Conservation (phyloP, 92 coral and sea anemone genomes). For the Parazoanthus swiftii region DNA sequence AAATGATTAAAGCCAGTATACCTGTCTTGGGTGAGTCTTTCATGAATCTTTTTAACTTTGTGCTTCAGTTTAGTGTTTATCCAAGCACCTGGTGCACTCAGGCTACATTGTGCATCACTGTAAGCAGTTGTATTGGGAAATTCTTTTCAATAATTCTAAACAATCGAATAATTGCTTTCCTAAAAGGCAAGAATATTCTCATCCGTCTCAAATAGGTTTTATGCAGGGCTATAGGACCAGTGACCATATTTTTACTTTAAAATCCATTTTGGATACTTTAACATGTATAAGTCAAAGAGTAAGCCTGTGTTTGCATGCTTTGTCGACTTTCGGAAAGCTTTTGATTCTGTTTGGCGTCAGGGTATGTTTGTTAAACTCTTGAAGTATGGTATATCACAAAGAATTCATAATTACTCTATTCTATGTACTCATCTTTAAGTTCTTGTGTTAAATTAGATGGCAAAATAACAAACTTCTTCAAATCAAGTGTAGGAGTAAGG, state of each 20-base stretch:
- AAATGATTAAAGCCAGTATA: no score
- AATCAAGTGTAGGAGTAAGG: constrained; percentile 9
- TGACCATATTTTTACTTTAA: constrained; percentile 50
- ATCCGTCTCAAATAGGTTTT: constrained; percentile 54
- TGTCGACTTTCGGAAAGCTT: constrained; percentile 59
- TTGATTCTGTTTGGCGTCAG: constrained; percentile 62
- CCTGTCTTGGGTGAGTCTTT: no score
- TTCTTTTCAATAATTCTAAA: constrained; percentile 42
- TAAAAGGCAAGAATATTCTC: constrained; percentile 29
- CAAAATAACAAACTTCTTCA: constrained; percentile 11
- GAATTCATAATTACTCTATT: constrained; percentile 2
- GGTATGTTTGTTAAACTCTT: constrained; percentile 40
- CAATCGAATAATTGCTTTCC: constrained; percentile 28
- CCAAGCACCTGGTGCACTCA: no score
- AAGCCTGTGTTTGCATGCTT: constrained; percentile 52
- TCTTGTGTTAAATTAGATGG: background rate
- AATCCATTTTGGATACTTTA: constrained; percentile 25
- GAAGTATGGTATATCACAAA: constrained; percentile 20
- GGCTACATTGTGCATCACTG: constrained; percentile 8
- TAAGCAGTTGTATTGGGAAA: constrained; percentile 50
- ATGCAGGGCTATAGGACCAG: constrained; percentile 47
- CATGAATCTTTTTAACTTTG: no score
- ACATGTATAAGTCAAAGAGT: constrained; percentile 31
- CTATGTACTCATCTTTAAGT: constrained; percentile 18
- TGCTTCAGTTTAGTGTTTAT: no score